Base-by-base conservation (phyloP, 2,888 invertebrate species). In the Sussaba pulchella region DNA sequence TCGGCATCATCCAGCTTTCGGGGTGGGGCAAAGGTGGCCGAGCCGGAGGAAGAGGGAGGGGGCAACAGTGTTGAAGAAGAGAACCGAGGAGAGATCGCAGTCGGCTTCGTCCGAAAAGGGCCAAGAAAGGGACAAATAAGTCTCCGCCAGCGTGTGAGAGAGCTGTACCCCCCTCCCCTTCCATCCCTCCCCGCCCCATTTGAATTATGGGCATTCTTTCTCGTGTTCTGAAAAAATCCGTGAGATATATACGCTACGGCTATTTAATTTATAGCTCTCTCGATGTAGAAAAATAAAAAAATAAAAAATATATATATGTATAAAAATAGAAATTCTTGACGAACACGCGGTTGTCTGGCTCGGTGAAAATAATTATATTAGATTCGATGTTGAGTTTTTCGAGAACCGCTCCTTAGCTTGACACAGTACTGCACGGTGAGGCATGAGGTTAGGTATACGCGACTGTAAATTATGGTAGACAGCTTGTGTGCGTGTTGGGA, bases 21-120 rank as follows among this genome's bases (percentile, higher is more conserved):
- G 14, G 54, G 39, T 57, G 43, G 14, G 4, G 45, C 17, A 26
- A 47, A 24, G 43, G 6, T 31, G 43, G 50, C 47, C 31, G 50
- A 10, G 67, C 24, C 8, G 50, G 17, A 63, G 36, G n/a, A n/a
- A 61, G 54, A 52, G 36, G 43, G n/a, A 50, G 47, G 39, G 64
- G 19, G 66, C 21, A 43, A n/a, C 14, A 57, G 54, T 57, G 17
- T 54, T 17, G 57, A 50, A 61, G 19, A 19, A 54, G 52, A 19
- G 47, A 73, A 71, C 41, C 50, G 41, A 64, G 24, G 63, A 70
- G 69, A 76, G 74, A 61, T 64, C 67, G 67, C 73, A 19, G 69
- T 73, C 75, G 83, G 83, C 74, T 85, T 76, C 80, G 77, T 54
- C 67, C 71, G 85, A 74, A 86, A 81, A 70, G 74, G 61, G 63